A percentile compares a stretch with the other conserved stretches of the same genome.
Evolutionary conservation across 2,888 invertebrate species (phyloP).

Genomic region (Apamea sordens): DNA sequence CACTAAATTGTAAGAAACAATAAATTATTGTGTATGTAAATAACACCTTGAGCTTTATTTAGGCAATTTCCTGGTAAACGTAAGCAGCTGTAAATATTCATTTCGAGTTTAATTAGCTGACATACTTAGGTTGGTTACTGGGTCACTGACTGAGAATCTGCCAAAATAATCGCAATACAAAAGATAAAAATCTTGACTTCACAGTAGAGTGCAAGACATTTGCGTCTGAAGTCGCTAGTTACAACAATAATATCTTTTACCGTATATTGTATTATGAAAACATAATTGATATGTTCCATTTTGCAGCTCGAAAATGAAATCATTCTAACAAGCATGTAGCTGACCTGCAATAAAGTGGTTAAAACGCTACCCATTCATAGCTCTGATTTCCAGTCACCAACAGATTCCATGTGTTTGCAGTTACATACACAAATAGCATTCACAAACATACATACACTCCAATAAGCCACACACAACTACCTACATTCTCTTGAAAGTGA

Average conservation of each 20-base stretch:
- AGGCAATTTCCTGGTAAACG: conserved; percentile 81
- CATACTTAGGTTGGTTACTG: conserved; percentile 67
- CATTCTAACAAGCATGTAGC: conserved; percentile 10
- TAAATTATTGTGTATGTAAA: conserved; percentile 91
- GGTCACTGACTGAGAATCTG: conserved; percentile 70
- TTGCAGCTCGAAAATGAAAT: conserved; percentile 8
- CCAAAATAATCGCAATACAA: conserved; percentile 62
- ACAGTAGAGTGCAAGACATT: conserved; percentile 33
- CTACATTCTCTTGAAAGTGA: not conserved
- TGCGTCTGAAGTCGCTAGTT: conserved; percentile 26
- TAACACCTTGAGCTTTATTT: conserved; percentile 88
- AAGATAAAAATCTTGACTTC: conserved; percentile 58
- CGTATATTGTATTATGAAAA: conserved; percentile 10
- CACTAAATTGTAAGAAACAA: conserved; percentile 90
- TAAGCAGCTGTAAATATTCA: conserved; percentile 73
- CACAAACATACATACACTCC: not conserved
- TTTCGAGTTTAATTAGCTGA: conserved; percentile 67
- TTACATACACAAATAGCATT: conserved; percentile 24
- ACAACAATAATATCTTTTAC: conserved; percentile 21
- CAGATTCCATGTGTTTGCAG: conserved; percentile 25
- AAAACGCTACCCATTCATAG: conserved; percentile 19
- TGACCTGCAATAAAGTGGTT: conserved; percentile 1
- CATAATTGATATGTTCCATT: conserved; percentile 6
- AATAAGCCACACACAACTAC: not conserved
- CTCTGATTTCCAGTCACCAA: conserved; percentile 3